Percentiles rank a stretch among this genome's conserved stretches.
These are phyloP conservation scores for Equus quagga DNA, from an alignment of 2,113 vertebrate genomes.

Conservation along the genomic window DNA sequence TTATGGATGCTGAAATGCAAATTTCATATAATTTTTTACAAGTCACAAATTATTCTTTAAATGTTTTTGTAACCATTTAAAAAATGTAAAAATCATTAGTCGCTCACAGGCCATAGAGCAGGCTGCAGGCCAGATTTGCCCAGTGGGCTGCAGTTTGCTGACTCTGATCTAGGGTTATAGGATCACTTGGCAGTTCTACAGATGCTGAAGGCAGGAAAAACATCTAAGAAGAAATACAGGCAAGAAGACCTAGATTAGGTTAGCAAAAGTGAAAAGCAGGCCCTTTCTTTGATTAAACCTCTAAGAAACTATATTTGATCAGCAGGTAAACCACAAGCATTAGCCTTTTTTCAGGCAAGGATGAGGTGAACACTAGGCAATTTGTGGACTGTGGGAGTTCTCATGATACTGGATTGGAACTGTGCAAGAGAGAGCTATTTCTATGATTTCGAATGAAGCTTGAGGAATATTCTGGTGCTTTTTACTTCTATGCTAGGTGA, in stretches of 20 bases:
- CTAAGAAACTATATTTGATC: neutral
- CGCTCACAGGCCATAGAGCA: neutral
- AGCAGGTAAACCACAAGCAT: neutral
- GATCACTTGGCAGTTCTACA: neutral
- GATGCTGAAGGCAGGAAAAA: neutral
- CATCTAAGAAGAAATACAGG: neutral
- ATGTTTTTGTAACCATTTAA: constrained; percentile 33
- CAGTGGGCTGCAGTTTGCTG: neutral
- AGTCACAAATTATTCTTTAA: constrained; percentile 55
- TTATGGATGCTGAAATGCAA: neutral
- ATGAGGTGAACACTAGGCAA: neutral
- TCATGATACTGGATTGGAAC: constrained; percentile 1
- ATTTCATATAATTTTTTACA: constrained; percentile 44
- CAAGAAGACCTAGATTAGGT: neutral
- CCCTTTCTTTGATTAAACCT: neutral
- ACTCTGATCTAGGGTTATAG: neutral
- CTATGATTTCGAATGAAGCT: constrained; percentile 53
- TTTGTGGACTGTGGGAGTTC: constrained; percentile 39
- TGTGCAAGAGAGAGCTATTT: constrained; percentile 58
- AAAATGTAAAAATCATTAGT: constrained; percentile 3
- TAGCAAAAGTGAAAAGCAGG: neutral
- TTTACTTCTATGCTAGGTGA: constrained; percentile 68
- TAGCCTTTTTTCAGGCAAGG: neutral
- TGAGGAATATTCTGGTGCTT: constrained; percentile 55
- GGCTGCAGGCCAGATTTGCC: neutral